Base-by-base conservation (phyloP, 2,888 invertebrate species). In the Embidobia sp. region DNA sequence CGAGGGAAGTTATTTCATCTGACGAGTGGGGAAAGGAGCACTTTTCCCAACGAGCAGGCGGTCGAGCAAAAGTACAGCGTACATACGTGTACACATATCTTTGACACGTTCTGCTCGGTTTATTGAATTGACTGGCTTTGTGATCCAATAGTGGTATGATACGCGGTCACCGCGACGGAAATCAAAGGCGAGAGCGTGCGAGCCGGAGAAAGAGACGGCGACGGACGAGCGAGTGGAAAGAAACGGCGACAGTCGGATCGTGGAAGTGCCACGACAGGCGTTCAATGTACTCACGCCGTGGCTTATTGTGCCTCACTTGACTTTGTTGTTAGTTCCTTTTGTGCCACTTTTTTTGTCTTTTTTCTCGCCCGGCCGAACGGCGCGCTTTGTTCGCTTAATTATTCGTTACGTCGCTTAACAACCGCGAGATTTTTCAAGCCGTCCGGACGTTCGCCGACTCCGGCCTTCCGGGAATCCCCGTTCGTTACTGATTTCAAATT, bases 261-360 rank as follows among this genome's bases (percentile, higher is more conserved):
- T 74, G 73, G 69, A 79, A 83, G 82, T 82, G 81, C 80, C 79
- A 80, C 81, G 79, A 82, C 80, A 81, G 82, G 84, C 83, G 84
- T 85, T 85, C 85, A 85, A 85, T 83, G 82, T 84, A 85, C 85
- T 85, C 85, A 84, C 82, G 84, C 85, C 84, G 85, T 82, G 84
- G 81, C 84, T 87, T 85, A 88, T 89, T 88, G 88, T 87, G 82
- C 84, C 86, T 86, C 88, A 89, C 88, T 89, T 88, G 89, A 88
- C 87, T 85, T 86, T 86, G 88, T 87, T 86, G 85, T 85, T 83
- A 85, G 84, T 83, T 78, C 80, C 76, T 80, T 84, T 85, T 84
- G 84, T 84, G 79, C 77, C 35, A 79, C 75, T 79, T 79, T 77
- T 80, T 79, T 84, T 81, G 81, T 80, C 46, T 79, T 78, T 80